Evolutionary conservation across 2,888 invertebrate genomes (phyloP).

Genomic region (Aphelenchoides bicaudatus): DNA sequence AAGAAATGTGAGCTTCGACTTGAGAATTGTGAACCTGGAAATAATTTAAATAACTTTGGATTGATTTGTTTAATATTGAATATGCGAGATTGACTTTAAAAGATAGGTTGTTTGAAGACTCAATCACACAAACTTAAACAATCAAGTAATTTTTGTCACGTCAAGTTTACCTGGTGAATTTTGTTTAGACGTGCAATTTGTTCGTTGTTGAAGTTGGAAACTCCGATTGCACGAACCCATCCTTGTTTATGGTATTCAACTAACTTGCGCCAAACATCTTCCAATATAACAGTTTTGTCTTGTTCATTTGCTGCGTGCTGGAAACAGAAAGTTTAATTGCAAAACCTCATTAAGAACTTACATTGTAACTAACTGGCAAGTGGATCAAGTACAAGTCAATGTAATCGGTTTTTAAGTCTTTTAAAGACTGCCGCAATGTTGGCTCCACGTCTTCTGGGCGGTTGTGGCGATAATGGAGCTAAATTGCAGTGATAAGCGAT

Average conservation of each 20-base stretch:
- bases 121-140: no score
- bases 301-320: constrained; percentile 19
- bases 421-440: constrained; percentile 34
- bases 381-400: constrained; percentile 80
- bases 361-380: background rate
- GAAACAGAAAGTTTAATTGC: background rate
- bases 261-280: constrained; percentile 66
- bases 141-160: no score
- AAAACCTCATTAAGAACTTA: no score
- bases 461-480: constrained; percentile 27
- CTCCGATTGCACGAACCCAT: constrained; percentile 76
- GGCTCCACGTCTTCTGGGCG: constrained; percentile 25
- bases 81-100: no score
- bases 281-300: constrained; percentile 35
- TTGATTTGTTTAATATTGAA: no score
- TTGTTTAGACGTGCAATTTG: constrained; percentile 70
- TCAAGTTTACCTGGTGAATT: constrained; percentile 35
- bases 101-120: no score
- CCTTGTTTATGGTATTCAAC: no score
- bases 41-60: no score
- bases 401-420: constrained; percentile 69
- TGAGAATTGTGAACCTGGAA: constrained; percentile 58
- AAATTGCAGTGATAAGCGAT: no score
- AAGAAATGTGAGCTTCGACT: constrained; percentile 76
- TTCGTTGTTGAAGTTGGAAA: constrained; percentile 76